A percentile compares a stretch with the other conserved stretches of the same genome.
These are phyloP conservation scores for Alectura lathami DNA, from an alignment of 2,113 vertebrate genomes.

Conservation along the genomic window DNA sequence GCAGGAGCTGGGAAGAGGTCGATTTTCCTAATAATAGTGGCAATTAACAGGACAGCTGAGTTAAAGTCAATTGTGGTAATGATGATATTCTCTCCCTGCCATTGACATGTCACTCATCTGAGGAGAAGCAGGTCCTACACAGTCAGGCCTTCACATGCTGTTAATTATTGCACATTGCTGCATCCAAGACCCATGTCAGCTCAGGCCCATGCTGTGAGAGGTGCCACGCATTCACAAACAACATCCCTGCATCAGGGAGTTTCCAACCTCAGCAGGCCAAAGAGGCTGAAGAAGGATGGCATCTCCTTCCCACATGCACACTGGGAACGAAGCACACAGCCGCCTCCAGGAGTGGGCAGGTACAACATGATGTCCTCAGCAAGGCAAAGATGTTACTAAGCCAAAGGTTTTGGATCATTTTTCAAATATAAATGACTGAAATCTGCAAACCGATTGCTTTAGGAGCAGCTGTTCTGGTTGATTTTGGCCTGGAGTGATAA, in stretches of 20 bases:
- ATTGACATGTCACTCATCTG: not conserved
- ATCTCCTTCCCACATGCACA: not conserved
- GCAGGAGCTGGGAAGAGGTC: not conserved
- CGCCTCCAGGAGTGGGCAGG: accelerated
- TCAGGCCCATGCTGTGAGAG: accelerated
- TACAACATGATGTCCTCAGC: accelerated
- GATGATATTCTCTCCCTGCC: not conserved
- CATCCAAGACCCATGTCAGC: not conserved
- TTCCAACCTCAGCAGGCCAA: not conserved
- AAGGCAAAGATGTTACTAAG: not conserved
- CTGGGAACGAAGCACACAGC: not conserved
- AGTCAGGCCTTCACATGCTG: not conserved
- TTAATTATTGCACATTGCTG: not conserved
- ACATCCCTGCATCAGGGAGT: not conserved
- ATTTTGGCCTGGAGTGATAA: accelerated
- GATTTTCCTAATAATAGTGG: not conserved
- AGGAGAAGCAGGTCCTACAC: not conserved
- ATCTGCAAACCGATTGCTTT: not conserved
- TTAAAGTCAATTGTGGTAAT: not conserved
- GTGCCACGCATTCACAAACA: not conserved
- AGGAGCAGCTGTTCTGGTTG: not conserved
- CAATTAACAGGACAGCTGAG: not conserved
- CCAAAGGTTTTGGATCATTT: not conserved
- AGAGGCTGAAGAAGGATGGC: not conserved
- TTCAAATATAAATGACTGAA: not conserved